Percentiles rank a stretch among this genome's conserved stretches.
Evolutionary conservation across 2,888 invertebrate genomes (phyloP).

Genomic region (Clostera curtula): DNA sequence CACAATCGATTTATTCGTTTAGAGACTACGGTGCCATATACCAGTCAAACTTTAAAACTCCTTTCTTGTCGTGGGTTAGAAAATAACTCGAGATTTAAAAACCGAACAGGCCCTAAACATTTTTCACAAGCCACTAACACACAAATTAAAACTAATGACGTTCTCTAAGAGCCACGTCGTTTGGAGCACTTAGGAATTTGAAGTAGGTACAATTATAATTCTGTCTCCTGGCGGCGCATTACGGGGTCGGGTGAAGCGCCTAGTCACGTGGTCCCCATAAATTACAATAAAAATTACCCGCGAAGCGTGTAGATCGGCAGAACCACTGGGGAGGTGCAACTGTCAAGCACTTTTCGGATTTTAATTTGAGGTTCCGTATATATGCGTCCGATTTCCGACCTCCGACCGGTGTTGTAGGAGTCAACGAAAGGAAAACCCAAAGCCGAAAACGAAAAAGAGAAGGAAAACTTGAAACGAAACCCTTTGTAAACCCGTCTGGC

Average conservation of each 20-base stretch:
- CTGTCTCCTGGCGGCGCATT: constrained; percentile 36
- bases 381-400: neutral
- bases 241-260: constrained; percentile 44
- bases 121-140: no score
- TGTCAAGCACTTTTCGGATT: constrained; percentile 3
- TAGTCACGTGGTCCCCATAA: constrained; percentile 66
- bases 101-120: no score
- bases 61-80: no score
- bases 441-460: no score
- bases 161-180: neutral
- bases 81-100: no score
- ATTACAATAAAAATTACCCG: constrained; percentile 64
- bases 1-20: no score
- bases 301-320: constrained; percentile 36
- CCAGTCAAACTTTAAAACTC: no score
- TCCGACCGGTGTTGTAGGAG: neutral
- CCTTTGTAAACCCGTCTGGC: no score
- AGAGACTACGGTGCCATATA: no score
- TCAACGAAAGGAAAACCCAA: no score
- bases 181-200: neutral
- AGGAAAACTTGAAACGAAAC: no score
- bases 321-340: constrained; percentile 11
- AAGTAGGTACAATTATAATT: constrained; percentile 35
- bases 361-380: constrained; percentile 10
- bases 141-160: neutral